phyloP scores from a whole-genome alignment of 2,797 vertebrate species.

The Galaxias olidus region DNA sequence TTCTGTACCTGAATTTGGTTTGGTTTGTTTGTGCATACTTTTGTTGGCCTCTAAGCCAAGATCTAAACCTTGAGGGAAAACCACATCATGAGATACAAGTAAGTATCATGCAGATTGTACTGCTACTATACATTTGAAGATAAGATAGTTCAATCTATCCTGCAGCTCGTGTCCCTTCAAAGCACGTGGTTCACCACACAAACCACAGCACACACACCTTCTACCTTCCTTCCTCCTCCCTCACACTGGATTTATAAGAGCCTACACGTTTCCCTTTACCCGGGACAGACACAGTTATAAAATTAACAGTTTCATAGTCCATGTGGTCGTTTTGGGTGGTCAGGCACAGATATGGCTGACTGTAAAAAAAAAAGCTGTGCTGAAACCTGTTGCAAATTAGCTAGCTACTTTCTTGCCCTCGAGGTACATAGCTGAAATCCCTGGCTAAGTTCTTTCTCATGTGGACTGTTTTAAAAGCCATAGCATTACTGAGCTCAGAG shows the following conservation, averaged over 20 bases:
- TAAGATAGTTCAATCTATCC: no score
- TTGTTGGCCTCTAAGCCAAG: no score
- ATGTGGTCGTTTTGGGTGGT: constrained; percentile 4
- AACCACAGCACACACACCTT: background rate
- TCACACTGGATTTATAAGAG: background rate
- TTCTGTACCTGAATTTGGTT: no score
- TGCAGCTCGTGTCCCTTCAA: background rate
- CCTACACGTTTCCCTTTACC: background rate
- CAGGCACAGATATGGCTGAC: background rate
- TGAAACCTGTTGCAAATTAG: constrained; percentile 44
- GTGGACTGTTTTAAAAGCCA: constrained; percentile 14
- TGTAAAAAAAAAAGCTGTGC: constrained; percentile 25
- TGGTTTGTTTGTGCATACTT: no score
- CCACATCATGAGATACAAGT: no score
- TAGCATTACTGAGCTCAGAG: constrained; percentile 6
- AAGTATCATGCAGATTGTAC: no score
- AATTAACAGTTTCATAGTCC: constrained; percentile 11
- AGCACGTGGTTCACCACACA: background rate
- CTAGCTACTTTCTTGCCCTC: constrained; percentile 10
- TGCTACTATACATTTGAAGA: background rate
- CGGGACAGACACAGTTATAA: background rate
- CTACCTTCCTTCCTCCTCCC: background rate
- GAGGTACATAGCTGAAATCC: constrained; percentile 17
- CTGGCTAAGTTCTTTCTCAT: constrained; percentile 14
- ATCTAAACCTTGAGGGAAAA: no score